Evolutionary conservation across 2,797 vertebrate species (phyloP).

Genomic region (Smutsia temminckii): DNA sequence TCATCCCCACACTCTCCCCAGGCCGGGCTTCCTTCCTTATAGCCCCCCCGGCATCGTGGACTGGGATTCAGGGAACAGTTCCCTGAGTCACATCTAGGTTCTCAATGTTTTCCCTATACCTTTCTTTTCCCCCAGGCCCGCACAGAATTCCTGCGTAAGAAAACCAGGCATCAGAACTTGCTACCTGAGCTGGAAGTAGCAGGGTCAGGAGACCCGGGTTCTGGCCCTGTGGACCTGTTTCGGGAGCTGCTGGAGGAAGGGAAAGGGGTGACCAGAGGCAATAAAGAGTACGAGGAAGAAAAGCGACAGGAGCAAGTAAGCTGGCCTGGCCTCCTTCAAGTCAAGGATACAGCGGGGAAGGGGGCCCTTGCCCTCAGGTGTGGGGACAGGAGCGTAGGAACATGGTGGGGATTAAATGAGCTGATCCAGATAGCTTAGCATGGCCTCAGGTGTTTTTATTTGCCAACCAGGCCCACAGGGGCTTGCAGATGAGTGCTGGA

Average conservation of each 20-base stretch:
- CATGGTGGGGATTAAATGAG: not conserved
- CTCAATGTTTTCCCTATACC: not conserved
- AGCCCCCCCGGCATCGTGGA: not conserved
- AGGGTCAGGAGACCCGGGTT: not conserved
- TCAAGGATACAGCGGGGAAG: conserved; percentile 19
- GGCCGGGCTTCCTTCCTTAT: too few species aligned
- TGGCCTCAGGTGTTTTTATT: not conserved
- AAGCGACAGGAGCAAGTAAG: conserved; percentile 91
- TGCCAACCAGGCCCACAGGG: not conserved
- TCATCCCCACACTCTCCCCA: not conserved
- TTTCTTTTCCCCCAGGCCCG: conserved; percentile 85
- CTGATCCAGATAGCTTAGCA: conserved; percentile 85
- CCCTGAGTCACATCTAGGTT: not conserved
- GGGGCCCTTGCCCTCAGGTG: not conserved
- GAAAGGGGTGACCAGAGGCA: conserved; percentile 86
- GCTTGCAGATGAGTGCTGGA: not conserved
- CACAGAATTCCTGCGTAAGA: conserved; percentile 90
- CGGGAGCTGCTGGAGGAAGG: conserved; percentile 87
- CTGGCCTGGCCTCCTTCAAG: not conserved
- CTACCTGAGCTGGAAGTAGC: conserved; percentile 58
- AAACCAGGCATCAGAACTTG: conserved; percentile 78
- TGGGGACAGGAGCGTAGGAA: not conserved
- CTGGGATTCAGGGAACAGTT: not conserved
- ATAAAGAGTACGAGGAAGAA: conserved; percentile 91
- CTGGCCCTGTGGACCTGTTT: conserved; percentile 90